These are phyloP conservation scores for Drosophila bipectinata DNA, from an alignment of 1,140 invertebrate species.

Conservation along the genomic window DNA sequence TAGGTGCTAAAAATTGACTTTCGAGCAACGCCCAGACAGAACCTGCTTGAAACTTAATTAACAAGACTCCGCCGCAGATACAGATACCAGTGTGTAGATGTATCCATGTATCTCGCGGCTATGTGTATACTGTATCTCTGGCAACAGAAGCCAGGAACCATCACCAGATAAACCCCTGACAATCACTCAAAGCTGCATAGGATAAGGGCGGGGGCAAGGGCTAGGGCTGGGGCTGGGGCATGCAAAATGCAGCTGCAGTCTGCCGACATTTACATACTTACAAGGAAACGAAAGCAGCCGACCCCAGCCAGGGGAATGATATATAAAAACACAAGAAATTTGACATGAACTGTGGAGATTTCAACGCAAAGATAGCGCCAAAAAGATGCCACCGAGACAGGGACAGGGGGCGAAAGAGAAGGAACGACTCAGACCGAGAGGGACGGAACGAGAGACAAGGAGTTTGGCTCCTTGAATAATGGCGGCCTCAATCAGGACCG, in stretches of 20 bases:
- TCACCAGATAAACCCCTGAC: conserved; percentile 76
- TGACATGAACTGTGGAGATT: conserved; percentile 82
- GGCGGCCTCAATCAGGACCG: conserved; percentile 65
- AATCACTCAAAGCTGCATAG: conserved; percentile 73
- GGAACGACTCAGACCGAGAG: background rate
- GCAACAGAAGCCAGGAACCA: conserved; percentile 71
- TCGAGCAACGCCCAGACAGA: conserved; percentile 55
- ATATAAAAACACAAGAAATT: conserved; percentile 83
- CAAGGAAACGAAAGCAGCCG: conserved; percentile 77
- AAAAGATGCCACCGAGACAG: conserved; percentile 59
- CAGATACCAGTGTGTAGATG: conserved; percentile 14
- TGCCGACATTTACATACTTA: conserved; percentile 76
- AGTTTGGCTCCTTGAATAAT: conserved; percentile 77
- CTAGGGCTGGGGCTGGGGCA: conserved; percentile 6
- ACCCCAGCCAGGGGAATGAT: conserved; percentile 56
- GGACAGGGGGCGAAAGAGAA: background rate
- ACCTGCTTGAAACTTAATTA: conserved; percentile 76
- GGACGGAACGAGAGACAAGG: conserved; percentile 16
- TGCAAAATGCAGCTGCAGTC: conserved; percentile 55
- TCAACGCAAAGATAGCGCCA: conserved; percentile 77
- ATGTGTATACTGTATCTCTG: conserved; percentile 33
- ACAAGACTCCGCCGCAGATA: conserved; percentile 49
- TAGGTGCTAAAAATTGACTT: conserved; percentile 78
- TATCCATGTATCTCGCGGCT: conserved; percentile 5
- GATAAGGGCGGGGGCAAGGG: conserved; percentile 10